Conservation (phyloP, 1,140 invertebrate species). For the Philaenus spumarius region DNA sequence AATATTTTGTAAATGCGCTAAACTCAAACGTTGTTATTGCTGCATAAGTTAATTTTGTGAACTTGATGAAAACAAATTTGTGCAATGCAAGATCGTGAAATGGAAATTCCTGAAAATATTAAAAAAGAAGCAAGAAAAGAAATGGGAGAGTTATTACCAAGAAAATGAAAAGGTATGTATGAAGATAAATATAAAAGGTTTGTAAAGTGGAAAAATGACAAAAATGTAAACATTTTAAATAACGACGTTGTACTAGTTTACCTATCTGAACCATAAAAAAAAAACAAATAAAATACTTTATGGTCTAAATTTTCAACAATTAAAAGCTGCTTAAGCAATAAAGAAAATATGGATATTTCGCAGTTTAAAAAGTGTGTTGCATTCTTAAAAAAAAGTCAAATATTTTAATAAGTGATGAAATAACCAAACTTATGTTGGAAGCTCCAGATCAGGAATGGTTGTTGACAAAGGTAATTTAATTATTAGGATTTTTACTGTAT, state of each 20-base stretch:
- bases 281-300: not conserved
- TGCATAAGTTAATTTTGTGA: no score
- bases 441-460: not conserved
- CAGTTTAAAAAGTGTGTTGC: not conserved
- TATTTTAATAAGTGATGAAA: not conserved
- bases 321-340: not conserved
- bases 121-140: no score
- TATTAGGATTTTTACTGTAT: not conserved
- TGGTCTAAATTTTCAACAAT: constrained; percentile 4
- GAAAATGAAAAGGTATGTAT: no score
- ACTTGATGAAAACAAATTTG: no score
- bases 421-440: not conserved
- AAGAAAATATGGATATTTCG: not conserved
- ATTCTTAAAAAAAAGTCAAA: constrained; percentile 5
- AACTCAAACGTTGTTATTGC: no score
- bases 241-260: not conserved
- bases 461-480: constrained; percentile 1
- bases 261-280: not conserved
- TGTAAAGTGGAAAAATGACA: no score
- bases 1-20: no score
- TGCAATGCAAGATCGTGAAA: no score
- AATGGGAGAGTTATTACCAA: no score
- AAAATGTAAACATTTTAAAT: no score
- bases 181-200: no score
- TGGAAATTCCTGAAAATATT: no score